Base-by-base conservation (phyloP, 2,797 vertebrate species). In the Tapera naevia region DNA sequence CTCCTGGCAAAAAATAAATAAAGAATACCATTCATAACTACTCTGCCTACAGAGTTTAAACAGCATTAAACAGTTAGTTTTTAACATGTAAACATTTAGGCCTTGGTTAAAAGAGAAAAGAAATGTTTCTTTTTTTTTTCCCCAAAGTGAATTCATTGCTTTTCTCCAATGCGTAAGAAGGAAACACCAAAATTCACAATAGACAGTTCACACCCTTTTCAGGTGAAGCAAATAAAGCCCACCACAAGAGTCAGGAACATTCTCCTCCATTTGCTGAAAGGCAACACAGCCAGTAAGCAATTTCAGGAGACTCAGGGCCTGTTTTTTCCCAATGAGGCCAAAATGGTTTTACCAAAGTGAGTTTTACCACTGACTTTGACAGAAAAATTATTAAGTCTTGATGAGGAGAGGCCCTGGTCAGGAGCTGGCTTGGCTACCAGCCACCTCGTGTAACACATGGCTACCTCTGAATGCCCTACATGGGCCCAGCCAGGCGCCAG, bases 381-480 rank as follows among this genome's bases (percentile, higher is more conserved):
- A 80, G 71, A 87, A 78, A 37, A 14, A 3, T 39, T 41, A 56
- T 17, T 69, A 48, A 58, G 8, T 10, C 28, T 22, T 45, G 45
- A n/a, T 5, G 58, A 73, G 51, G 30, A 0, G 1, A 57, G 21
- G 25, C 9, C 43, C 53, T 6, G 60, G 27, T 58, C 19, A 65
- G 5, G 30, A 57, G 33, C 45, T 15, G 33, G 17, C 28, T 37
- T 1, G 2, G 41, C 51, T 4, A 13, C 2, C 1, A 35, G 11
- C 43, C 11, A 16, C 25, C 32, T 13, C 5, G 4, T 7, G 4
- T 6, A 50, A 33, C 14, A 5, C 33, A 1, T 10, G 30, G 24
- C 13, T 30, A 37, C 45, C 50, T 11, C 17, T 9, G 3, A 25
- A 11, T 0, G 3, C 4, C 1, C 17, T 0, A 2, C 1, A 5